Conservation (phyloP, 2,888 invertebrate genomes). For the Oxycera nigricornis region DNA sequence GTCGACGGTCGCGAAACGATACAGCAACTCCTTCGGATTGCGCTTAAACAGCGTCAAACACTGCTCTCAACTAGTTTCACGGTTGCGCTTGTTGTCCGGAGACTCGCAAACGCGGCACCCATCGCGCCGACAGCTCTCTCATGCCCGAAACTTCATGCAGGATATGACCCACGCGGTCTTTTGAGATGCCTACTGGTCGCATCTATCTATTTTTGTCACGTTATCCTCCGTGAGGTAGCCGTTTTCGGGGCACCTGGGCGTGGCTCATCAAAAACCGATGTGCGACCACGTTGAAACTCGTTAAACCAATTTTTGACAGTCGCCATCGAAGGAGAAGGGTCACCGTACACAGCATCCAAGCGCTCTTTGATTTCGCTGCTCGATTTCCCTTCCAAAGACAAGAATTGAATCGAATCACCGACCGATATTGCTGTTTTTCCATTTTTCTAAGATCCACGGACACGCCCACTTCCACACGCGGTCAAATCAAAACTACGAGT, state of each 20-base stretch:
- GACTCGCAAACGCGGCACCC: conserved; percentile 32
- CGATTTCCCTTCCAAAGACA: too few species aligned
- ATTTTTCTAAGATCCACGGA: too few species aligned
- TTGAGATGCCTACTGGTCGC: neutral
- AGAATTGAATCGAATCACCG: neutral
- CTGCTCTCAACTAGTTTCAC: conserved; percentile 21
- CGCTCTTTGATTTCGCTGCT: neutral
- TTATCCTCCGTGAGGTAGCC: neutral
- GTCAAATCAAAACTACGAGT: too few species aligned
- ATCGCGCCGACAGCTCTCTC: conserved; percentile 34
- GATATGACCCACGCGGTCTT: conserved; percentile 11
- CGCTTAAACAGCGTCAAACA: neutral
- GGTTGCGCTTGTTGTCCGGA: conserved; percentile 17
- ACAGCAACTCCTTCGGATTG: conserved; percentile 18
- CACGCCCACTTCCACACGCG: too few species aligned
- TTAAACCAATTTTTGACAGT: neutral
- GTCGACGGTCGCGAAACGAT: conserved; percentile 17
- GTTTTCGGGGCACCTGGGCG: neutral
- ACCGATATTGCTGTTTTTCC: too few species aligned
- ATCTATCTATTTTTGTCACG: neutral
- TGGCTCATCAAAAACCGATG: too few species aligned
- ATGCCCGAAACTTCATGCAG: conserved; percentile 19
- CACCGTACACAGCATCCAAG: neutral
- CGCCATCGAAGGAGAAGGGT: neutral
- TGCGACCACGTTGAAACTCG: neutral